Percentiles rank a stretch among this genome's conserved stretches.
Conservation (phyloP, 2,888 invertebrate genomes). For the Eupithecia exiguata region DNA sequence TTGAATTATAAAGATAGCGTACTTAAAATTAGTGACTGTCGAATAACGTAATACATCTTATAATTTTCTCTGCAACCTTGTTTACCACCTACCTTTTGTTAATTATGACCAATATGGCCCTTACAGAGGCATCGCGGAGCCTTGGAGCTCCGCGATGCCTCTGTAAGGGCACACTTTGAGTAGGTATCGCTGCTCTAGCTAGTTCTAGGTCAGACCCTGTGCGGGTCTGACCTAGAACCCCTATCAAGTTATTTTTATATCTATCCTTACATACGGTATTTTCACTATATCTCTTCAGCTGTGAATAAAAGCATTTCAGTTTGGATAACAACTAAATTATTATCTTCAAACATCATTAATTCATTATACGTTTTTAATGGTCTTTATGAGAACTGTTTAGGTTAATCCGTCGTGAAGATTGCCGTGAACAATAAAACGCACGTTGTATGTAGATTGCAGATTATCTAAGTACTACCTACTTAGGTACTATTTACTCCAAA, state of each 20-base stretch:
- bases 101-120: too few species aligned
- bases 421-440: not conserved
- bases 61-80: too few species aligned
- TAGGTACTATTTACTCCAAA: too few species aligned
- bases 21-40: too few species aligned
- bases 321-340: not conserved
- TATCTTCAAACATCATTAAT: not conserved
- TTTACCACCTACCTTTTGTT: too few species aligned
- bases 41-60: too few species aligned
- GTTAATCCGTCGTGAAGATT: constrained; percentile 2
- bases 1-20: too few species aligned
- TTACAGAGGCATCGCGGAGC: too few species aligned
- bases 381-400: not conserved
- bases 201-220: not conserved
- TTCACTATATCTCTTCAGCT: not conserved
- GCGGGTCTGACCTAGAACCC: too few species aligned
- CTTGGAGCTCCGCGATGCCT: too few species aligned
- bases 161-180: too few species aligned
- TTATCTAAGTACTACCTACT: not conserved
- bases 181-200: not conserved
- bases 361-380: not conserved
- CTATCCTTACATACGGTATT: not conserved
- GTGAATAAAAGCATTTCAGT: not conserved
- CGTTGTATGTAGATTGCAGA: not conserved
- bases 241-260: not conserved